Conservation (phyloP, 2,888 invertebrate genomes). For the Steinernema hermaphroditum region DNA sequence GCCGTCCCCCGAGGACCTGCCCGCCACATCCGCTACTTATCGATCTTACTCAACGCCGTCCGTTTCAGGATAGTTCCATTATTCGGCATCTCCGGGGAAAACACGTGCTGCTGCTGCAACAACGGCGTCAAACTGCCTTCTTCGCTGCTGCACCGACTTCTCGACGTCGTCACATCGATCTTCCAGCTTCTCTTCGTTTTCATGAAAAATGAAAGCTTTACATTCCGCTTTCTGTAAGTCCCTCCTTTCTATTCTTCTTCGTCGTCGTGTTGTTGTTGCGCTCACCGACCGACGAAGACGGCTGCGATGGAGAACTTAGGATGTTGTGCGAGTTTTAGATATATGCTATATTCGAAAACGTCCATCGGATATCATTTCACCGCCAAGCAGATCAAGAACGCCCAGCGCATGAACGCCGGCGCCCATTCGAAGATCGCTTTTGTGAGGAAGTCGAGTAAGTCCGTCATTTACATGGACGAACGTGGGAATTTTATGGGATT, state of each 20-base stretch:
- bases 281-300: not conserved
- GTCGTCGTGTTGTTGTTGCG: too few relatives aligned
- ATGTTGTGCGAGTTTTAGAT: not conserved
- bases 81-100: too few relatives aligned
- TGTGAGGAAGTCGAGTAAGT: slow-evolving; percentile 9
- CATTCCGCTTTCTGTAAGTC: slow-evolving; percentile 20
- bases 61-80: too few relatives aligned
- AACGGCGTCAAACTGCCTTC: not conserved
- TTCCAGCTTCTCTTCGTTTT: not conserved
- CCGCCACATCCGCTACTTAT: too few relatives aligned
- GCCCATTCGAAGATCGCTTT: slow-evolving; percentile 12
- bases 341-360: slow-evolving; percentile 9
- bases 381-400: slow-evolving; percentile 19
- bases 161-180: slow-evolving; percentile 10
- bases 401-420: slow-evolving; percentile 3
- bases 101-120: too few relatives aligned
- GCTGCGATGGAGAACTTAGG: not conserved
- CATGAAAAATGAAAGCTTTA: slow-evolving; percentile 25
- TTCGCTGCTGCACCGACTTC: not conserved
- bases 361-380: slow-evolving; percentile 4
- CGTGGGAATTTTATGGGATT: not conserved
- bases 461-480: not conserved
- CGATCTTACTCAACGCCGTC: too few relatives aligned
- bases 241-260: not conserved
- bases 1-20: too few relatives aligned